phyloP scores from a whole-genome alignment of 2,797 vertebrate genomes.

The Sebastes glaucus region DNA sequence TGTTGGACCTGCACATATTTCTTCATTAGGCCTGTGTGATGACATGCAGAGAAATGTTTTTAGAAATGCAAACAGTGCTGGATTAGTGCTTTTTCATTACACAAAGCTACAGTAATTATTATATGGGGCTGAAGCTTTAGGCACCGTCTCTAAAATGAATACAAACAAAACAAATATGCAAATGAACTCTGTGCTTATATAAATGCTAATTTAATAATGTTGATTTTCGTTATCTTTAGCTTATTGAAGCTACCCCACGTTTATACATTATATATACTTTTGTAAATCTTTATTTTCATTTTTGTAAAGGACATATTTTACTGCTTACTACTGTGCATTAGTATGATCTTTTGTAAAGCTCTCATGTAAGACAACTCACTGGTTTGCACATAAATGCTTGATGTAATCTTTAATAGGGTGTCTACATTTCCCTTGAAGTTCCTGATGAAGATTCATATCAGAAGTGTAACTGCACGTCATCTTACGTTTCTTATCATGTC shows the following conservation, averaged over 20 bases:
- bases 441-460: neutral
- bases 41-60: neutral
- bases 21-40: neutral
- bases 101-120: neutral
- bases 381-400: neutral
- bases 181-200: neutral
- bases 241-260: neutral
- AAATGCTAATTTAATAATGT: neutral
- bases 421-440: neutral
- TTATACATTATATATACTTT: neutral
- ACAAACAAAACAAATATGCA: neutral
- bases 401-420: neutral
- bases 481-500: neutral
- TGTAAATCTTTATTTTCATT: neutral
- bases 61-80: neutral
- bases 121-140: neutral
- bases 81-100: neutral
- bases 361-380: neutral
- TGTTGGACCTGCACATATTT: neutral
- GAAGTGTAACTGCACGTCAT: neutral
- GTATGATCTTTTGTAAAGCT: no score
- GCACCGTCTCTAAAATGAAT: neutral
- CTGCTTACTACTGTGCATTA: neutral
- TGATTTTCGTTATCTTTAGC: neutral
- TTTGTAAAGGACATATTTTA: neutral